phyloP scores from a whole-genome alignment of 2,113 vertebrate species.

The Chelonoidis abingdonii region DNA sequence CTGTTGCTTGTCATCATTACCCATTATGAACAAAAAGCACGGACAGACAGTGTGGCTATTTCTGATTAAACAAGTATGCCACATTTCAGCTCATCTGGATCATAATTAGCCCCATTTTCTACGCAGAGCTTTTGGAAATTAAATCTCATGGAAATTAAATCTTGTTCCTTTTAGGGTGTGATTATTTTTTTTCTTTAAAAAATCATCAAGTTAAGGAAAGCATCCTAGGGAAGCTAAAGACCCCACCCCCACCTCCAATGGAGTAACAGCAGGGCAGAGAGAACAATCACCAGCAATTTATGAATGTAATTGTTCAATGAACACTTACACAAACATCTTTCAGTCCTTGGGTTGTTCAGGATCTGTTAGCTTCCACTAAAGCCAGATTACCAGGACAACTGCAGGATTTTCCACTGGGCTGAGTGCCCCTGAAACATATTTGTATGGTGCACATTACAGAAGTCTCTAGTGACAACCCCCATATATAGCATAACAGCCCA shows the following conservation, averaged over 20 bases:
- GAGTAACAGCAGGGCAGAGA: not conserved
- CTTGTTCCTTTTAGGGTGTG: not conserved
- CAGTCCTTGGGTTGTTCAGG: not conserved
- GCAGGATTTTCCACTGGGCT: no score
- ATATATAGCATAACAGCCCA: not conserved
- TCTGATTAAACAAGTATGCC: not conserved
- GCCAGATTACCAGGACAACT: not conserved
- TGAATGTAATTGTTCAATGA: not conserved
- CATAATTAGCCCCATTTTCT: not conserved
- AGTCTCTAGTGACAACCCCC: not conserved
- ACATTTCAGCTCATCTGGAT: not conserved
- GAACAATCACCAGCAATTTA: not conserved
- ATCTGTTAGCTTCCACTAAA: not conserved
- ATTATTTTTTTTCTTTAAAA: not conserved
- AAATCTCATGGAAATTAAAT: not conserved
- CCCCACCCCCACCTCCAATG: not conserved
- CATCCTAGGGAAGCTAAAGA: not conserved
- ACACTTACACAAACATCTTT: not conserved
- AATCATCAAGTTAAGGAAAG: not conserved
- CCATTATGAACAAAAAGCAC: accelerated
- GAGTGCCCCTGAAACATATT: not conserved
- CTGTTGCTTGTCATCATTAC: not conserved
- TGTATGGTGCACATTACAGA: not conserved
- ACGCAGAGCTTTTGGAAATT: not conserved
- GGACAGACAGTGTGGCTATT: not conserved